Evolutionary conservation across 2,888 invertebrate genomes (phyloP).

Genomic region (Agrochola litura): DNA sequence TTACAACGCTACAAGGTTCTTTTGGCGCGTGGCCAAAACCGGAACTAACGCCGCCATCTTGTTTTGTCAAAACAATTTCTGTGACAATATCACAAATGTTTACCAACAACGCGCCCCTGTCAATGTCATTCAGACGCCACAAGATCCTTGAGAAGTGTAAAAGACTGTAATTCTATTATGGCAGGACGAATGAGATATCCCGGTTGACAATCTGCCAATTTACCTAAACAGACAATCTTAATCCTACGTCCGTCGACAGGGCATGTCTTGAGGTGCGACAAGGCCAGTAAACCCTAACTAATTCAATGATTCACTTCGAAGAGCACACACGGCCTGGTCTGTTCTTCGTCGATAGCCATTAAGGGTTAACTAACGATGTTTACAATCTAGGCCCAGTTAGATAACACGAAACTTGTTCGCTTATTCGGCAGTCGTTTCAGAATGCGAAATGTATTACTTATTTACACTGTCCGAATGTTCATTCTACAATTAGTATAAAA

Average conservation of each 20-base stretch:
- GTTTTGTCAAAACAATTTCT: not conserved
- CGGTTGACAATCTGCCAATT: not conserved
- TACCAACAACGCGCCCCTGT: not conserved
- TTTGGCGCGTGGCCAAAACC: not conserved
- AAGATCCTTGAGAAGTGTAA: too few species aligned
- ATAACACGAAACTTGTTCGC: conserved; percentile 39
- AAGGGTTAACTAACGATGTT: conserved; percentile 54
- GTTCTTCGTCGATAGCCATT: conserved; percentile 58
- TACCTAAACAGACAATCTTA: not conserved
- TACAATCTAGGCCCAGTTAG: conserved; percentile 44
- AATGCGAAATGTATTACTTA: conserved; percentile 15
- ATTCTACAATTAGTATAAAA: conserved; percentile 1
- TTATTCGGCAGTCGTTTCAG: conserved; percentile 23
- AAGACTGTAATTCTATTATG: too few species aligned
- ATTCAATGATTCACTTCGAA: conserved; percentile 44
- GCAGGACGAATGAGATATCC: conserved; percentile 4
- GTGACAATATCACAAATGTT: not conserved
- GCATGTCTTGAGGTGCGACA: conserved; percentile 14
- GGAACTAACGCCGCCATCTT: too few species aligned
- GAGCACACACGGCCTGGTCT: conserved; percentile 43
- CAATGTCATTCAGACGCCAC: not conserved
- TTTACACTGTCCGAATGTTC: conserved; percentile 1
- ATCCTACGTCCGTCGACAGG: conserved; percentile 6
- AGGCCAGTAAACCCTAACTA: conserved; percentile 28
- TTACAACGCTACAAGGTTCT: not conserved